Evolutionary conservation across 2,113 vertebrate species (phyloP).

Genomic region (Phyllostomus discolor): DNA sequence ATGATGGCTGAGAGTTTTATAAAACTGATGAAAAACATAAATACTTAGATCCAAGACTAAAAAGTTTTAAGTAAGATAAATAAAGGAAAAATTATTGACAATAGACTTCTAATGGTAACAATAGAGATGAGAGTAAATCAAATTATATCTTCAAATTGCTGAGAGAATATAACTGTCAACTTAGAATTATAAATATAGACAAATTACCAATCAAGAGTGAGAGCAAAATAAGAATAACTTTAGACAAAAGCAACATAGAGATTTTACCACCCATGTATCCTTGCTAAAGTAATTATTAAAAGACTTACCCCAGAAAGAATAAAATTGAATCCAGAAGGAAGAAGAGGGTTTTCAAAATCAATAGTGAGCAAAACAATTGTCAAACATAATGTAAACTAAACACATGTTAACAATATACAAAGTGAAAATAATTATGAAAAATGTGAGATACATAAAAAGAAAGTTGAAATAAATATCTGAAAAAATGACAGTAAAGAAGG

Average conservation of each 20-base stretch:
- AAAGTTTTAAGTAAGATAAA: slow-evolving; percentile 34
- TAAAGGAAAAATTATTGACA: neutral
- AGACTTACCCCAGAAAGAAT: slow-evolving; percentile 41
- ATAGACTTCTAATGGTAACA: slow-evolving; percentile 8
- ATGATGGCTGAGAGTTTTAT: neutral
- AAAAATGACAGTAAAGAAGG: neutral
- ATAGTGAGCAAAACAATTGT: slow-evolving; percentile 12
- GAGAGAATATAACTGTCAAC: slow-evolving; percentile 31
- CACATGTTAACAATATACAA: slow-evolving; percentile 26
- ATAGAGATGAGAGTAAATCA: neutral
- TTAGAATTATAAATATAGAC: slow-evolving; percentile 22
- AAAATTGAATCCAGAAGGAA: slow-evolving; percentile 52
- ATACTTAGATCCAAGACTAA: neutral
- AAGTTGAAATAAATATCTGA: slow-evolving; percentile 26
- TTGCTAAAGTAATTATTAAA: slow-evolving; percentile 16
- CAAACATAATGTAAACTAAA: slow-evolving; percentile 34
- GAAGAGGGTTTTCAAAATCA: slow-evolving; percentile 39
- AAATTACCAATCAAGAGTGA: slow-evolving; percentile 21
- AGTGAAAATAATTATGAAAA: slow-evolving; percentile 29
- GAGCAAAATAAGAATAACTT: slow-evolving; percentile 24
- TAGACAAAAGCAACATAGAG: neutral
- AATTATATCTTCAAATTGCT: neutral
- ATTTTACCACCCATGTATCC: neutral
- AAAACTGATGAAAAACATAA: slow-evolving; percentile 1
- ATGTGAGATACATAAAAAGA: neutral